Base-by-base conservation (phyloP, 2,888 invertebrate genomes). In the Eutolmus rufibarbis region DNA sequence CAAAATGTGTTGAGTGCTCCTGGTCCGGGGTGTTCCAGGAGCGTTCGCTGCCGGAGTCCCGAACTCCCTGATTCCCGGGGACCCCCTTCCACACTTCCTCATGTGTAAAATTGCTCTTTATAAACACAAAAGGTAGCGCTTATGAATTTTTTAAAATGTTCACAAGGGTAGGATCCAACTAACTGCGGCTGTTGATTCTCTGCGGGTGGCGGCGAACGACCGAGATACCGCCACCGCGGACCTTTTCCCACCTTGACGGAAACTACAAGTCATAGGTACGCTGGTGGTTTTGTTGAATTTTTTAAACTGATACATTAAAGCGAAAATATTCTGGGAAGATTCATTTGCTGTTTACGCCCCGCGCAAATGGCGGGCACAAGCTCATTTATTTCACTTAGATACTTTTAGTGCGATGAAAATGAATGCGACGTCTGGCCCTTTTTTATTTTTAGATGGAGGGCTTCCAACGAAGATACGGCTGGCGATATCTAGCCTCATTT, bases 41-140 rank as follows among this genome's bases (percentile, higher is more conserved):
- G 57, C 9, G 23, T 19, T 23, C n/a, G 28, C 66, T 66, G 1
- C 51, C 12, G 14, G 14, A 28, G 9, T 66, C 66, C 28, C 9
- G 66, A 23, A 8, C 5, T 66, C 66, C 57, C n/a, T 3, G 5
- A 51, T n/a, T 51, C 51, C n/a, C 51, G n/a, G 1, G 2, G n/a
- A 56, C 57, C 8, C 66, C 66, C 23, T 66, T 28, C 66, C 12
- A 40, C 56, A 16, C 16, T 56, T 81, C 28, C 81, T 57, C 81
- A 81, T 81, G 81, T 81, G 81, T 81, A 81, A 81, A 81, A 81
- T 81, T 81, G 81, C 56, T 81, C 81, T 81, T 81, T 81, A 81
- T 81, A 81, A 81, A 57, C 37, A 81, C 81, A 81, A 56, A 81
- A 81, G 81, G 81, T 51, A 81, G 56, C 81, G 56, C n/a, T 81